Percentiles rank a stretch among this genome's conserved stretches.
Evolutionary conservation across 2,888 invertebrate genomes (phyloP).

Genomic region (Spisula subtruncata): DNA sequence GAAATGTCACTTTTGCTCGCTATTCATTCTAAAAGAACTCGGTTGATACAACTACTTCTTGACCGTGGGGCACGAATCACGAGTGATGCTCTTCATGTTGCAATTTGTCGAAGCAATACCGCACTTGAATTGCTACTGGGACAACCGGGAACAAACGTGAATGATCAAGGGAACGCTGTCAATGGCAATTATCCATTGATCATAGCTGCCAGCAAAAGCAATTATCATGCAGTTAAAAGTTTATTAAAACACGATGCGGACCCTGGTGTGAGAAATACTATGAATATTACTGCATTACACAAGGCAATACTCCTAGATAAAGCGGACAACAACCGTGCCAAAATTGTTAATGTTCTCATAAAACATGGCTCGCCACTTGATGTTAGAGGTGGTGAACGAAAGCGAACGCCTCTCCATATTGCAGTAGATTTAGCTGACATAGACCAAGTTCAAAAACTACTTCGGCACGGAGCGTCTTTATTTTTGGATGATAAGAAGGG

Average conservation of each 20-base stretch:
- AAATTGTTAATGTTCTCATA: conserved; percentile 25
- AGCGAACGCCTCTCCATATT: conserved; percentile 51
- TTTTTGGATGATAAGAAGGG: conserved; percentile 41
- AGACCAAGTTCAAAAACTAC: not conserved
- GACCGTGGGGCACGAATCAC: conserved; percentile 14
- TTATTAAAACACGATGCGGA: conserved; percentile 37
- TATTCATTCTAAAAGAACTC: conserved; percentile 28
- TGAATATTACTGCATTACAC: conserved; percentile 48
- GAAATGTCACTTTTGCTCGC: conserved; percentile 40
- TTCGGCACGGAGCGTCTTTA: conserved; percentile 42
- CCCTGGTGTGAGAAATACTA: conserved; percentile 34
- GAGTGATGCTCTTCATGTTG: conserved; percentile 47
- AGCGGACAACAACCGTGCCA: not conserved
- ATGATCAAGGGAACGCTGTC: conserved; percentile 42
- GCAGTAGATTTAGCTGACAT: conserved; percentile 36
- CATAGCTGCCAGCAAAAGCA: conserved; percentile 44
- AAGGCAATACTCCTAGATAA: conserved; percentile 37
- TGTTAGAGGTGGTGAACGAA: conserved; percentile 23
- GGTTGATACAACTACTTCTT: conserved; percentile 35
- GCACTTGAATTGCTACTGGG: conserved; percentile 32
- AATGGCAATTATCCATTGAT: conserved; percentile 56
- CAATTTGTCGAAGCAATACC: conserved; percentile 17
- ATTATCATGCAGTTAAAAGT: conserved; percentile 35
- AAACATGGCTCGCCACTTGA: conserved; percentile 39
- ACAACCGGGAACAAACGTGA: conserved; percentile 19